phyloP scores from a whole-genome alignment of 2,888 invertebrate species.

The Tetragonula carbonaria region DNA sequence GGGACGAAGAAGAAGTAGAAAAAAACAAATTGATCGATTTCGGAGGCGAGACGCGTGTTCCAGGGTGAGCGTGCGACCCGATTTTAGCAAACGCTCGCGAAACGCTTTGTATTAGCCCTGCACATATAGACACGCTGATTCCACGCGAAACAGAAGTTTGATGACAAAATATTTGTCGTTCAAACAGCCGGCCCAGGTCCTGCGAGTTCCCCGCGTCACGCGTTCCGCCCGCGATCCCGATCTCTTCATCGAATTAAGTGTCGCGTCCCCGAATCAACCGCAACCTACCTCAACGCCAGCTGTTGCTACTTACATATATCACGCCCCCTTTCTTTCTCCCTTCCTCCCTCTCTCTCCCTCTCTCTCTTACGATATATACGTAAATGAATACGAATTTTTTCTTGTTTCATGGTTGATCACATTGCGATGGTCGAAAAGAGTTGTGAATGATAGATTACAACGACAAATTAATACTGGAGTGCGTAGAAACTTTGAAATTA shows the following conservation, averaged over 20 bases:
- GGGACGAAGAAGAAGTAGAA: no score
- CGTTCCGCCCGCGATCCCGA: conserved; percentile 54
- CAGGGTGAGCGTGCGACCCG: conserved; percentile 73
- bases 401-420: not conserved
- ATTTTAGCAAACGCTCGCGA: conserved; percentile 82
- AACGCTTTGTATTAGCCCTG: conserved; percentile 83
- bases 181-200: conserved; percentile 81
- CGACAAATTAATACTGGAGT: not conserved
- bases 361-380: not conserved
- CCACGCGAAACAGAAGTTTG: conserved; percentile 82
- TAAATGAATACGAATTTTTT: not conserved
- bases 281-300: conserved; percentile 40
- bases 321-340: no score
- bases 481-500: not conserved
- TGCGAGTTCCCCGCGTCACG: conserved; percentile 74
- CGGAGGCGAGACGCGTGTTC: not conserved
- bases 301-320: not conserved
- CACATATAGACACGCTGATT: conserved; percentile 83
- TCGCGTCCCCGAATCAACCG: not conserved
- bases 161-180: conserved; percentile 84
- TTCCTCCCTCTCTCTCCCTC: not conserved
- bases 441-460: not conserved
- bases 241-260: conserved; percentile 59
- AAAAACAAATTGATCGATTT: not conserved
- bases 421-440: not conserved